Percentiles rank a stretch among this genome's conserved stretches.
Evolutionary conservation across 1,140 invertebrate genomes (phyloP).

Genomic region (Solenopsis fugax): DNA sequence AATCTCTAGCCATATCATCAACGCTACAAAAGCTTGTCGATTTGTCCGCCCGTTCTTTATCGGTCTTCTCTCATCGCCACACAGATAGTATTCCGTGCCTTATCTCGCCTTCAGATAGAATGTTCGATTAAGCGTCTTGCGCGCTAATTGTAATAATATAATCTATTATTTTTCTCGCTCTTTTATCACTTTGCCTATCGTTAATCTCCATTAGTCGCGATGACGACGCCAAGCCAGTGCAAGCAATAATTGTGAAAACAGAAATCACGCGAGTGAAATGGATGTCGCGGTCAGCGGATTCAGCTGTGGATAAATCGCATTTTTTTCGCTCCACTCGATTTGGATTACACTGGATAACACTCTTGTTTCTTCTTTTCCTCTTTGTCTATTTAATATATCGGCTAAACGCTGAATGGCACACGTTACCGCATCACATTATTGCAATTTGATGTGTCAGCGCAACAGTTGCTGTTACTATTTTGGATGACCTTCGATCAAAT

Average conservation of each 20-base stretch:
- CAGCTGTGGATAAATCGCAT: not conserved
- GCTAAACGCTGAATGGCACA: slow-evolving; percentile 63
- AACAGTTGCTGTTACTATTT: slow-evolving; percentile 42
- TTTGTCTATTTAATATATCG: slow-evolving; percentile 38
- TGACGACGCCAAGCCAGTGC: slow-evolving; percentile 26
- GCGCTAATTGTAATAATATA: slow-evolving; percentile 29
- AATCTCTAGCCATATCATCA: slow-evolving; percentile 21
- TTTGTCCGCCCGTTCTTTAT: slow-evolving; percentile 16
- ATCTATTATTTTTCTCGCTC: slow-evolving; percentile 34
- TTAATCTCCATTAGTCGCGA: slow-evolving; percentile 24
- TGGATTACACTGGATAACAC: slow-evolving; percentile 37
- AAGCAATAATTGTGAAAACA: slow-evolving; percentile 28
- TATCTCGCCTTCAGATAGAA: slow-evolving; percentile 38
- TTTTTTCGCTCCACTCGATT: not conserved
- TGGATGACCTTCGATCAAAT: slow-evolving; percentile 46
- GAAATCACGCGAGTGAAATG: slow-evolving; percentile 21
- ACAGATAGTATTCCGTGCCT: slow-evolving; percentile 1
- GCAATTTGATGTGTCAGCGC: slow-evolving; percentile 48
- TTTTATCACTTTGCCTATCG: slow-evolving; percentile 33
- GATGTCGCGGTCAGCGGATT: slow-evolving; percentile 22
- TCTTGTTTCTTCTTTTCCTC: not conserved
- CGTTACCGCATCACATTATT: slow-evolving; percentile 63
- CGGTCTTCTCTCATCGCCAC: not conserved
- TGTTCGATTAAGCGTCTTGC: slow-evolving; percentile 52
- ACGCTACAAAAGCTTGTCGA: slow-evolving; percentile 43